Base-by-base conservation (phyloP, 2,113 vertebrate genomes). In the Halcyon senegalensis region DNA sequence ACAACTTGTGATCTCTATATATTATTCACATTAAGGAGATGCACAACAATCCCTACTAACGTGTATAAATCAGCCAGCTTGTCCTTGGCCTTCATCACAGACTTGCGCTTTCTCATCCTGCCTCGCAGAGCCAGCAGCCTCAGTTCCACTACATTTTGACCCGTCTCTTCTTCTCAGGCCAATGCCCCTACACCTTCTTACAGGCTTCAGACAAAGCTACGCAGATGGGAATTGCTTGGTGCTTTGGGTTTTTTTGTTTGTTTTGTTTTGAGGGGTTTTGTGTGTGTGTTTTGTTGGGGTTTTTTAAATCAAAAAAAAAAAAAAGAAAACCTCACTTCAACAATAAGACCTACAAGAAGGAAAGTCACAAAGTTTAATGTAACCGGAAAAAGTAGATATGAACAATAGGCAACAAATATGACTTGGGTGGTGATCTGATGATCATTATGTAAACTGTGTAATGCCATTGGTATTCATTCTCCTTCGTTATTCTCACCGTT, bases 191-290 rank as follows among this genome's bases (percentile, higher is more conserved):
- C 1, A 3, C 27, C 10, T 75, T 76, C 50, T 58, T 73, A 12
- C 67, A 64, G 15, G 27, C 51, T 74, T 66, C 41, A 74, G 14
- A 81, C 7, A 12, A 81, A 92, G 39, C 64, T 51, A 41, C 0
- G 0, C 7, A 11, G 25, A 12, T 17, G 17, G 30, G 30, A 86
- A 72, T 48, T 2, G 0, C 51, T 77, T 72, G 33, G 7, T 43
- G 0, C 1, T 50, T 50, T 24, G 48, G 48, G 48, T 25, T 25
- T 50, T 50, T 50, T 50, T 50, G 0, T 2, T 50, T 43, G 43
- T 50, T 50, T 20, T 20, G 48, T 24, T 25, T 50, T 50, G 43
- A 15, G 43, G 43, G 14, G 43, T 43, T 43, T 43, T 43, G 43
- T 16, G 43, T 43, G 43, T 43, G 43, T 43, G 43, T 43, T 43